phyloP scores from a whole-genome alignment of 2,113 vertebrate species.

The Coregonus clupeaformis region DNA sequence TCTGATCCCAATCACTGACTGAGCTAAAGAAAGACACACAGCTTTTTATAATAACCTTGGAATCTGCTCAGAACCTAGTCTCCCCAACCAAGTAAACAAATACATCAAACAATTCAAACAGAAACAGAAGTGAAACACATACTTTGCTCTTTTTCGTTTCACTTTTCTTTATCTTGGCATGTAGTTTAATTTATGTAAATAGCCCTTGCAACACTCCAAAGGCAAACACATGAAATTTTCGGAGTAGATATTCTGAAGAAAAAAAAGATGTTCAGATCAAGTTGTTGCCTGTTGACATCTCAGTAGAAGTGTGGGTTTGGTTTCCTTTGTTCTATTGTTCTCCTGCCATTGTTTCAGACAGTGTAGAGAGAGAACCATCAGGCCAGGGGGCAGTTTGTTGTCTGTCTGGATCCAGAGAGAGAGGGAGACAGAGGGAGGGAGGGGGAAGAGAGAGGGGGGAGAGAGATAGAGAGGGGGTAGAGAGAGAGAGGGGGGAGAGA shows the following conservation, averaged over 20 bases:
- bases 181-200: too few relatives aligned
- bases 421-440: neutral
- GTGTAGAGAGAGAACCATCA: neutral
- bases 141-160: too few relatives aligned
- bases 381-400: neutral
- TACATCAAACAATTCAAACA: too few relatives aligned
- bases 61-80: too few relatives aligned
- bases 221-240: too few relatives aligned
- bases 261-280: neutral
- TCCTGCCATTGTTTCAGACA: conserved; percentile 13
- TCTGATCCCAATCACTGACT: too few relatives aligned
- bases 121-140: too few relatives aligned
- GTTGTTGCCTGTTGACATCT: neutral
- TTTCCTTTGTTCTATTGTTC: conserved; percentile 15
- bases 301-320: neutral
- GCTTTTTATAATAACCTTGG: too few relatives aligned
- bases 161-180: too few relatives aligned
- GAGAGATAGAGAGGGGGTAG: neutral
- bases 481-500: neutral
- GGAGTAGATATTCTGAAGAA: neutral
- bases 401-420: conserved; percentile 3
- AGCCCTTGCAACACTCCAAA: too few relatives aligned
- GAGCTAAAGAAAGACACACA: too few relatives aligned
- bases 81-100: too few relatives aligned
- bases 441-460: neutral